A percentile compares a stretch with the other conserved stretches of the same genome.
Evolutionary conservation across 2,113 vertebrate species (phyloP).

Genomic region (Martes martes): DNA sequence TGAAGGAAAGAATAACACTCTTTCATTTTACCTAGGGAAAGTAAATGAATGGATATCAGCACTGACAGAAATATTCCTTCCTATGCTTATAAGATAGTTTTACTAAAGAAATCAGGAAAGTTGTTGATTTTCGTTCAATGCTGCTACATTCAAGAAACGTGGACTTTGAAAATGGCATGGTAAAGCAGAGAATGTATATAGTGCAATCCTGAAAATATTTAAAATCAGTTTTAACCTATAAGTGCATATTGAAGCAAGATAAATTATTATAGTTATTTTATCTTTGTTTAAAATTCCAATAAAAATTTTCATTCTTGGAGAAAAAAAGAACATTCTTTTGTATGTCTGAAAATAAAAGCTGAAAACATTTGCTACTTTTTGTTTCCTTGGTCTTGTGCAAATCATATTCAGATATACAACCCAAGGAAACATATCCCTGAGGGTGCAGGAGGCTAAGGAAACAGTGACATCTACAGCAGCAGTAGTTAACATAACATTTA

Average conservation of each 20-base stretch:
- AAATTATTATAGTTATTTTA: background rate
- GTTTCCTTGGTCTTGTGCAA: background rate
- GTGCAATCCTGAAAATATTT: background rate
- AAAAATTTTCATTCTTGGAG: background rate
- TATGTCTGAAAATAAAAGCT: background rate
- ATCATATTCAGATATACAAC: background rate
- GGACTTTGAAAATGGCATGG: background rate
- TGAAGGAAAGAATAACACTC: background rate
- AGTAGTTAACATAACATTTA: background rate
- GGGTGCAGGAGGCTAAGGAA: background rate
- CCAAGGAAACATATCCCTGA: background rate
- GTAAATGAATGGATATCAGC: background rate
- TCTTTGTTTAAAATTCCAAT: background rate
- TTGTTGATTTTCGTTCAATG: background rate
- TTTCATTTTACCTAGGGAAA: background rate
- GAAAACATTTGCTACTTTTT: background rate
- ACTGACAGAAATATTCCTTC: background rate
- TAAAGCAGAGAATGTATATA: background rate
- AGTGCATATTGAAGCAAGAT: background rate
- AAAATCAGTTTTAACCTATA: background rate
- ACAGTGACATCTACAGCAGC: background rate
- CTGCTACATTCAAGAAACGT: background rate
- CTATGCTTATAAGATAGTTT: background rate
- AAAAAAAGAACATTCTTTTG: background rate
- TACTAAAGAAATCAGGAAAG: background rate